These are phyloP conservation scores for Etheostoma nigrum DNA, from an alignment of 2,797 vertebrate genomes.

Conservation along the genomic window DNA sequence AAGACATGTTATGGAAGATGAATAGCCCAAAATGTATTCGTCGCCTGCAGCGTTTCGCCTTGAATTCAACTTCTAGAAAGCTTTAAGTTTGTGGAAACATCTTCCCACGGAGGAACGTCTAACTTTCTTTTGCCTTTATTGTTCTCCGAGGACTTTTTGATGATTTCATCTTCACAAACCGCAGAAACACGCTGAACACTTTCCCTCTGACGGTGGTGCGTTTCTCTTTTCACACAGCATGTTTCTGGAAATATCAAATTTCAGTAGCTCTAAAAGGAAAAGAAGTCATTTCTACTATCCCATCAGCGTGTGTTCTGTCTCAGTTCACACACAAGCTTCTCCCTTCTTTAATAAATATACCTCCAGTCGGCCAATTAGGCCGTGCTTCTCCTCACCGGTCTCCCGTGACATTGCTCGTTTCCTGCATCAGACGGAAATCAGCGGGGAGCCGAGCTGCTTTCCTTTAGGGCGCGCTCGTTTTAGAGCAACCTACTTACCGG, in stretches of 20 bases:
- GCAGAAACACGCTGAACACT: too few species aligned
- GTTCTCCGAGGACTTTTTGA: not conserved
- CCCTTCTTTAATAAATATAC: too few species aligned
- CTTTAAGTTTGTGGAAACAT: not conserved
- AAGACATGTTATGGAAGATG: too few species aligned
- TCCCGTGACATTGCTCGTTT: constrained; percentile 10
- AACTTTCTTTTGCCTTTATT: constrained; percentile 18
- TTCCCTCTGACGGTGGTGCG: not conserved
- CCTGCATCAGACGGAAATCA: too few species aligned
- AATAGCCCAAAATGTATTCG: too few species aligned
- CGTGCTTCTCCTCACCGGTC: not conserved
- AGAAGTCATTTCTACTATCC: not conserved
- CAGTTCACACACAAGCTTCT: not conserved
- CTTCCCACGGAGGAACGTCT: not conserved
- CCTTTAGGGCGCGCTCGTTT: constrained; percentile 54
- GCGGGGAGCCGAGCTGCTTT: constrained; percentile 11
- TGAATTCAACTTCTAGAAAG: not conserved
- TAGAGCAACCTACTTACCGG: constrained; percentile 59
- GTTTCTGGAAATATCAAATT: not conserved
- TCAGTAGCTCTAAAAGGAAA: not conserved
- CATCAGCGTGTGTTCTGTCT: constrained; percentile 15
- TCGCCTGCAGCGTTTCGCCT: too few species aligned
- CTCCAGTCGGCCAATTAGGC: constrained; percentile 29
- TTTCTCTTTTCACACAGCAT: too few species aligned
- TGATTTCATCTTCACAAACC: too few species aligned